Conservation (phyloP, 2,888 invertebrate genomes). For the Sericinus montela region DNA sequence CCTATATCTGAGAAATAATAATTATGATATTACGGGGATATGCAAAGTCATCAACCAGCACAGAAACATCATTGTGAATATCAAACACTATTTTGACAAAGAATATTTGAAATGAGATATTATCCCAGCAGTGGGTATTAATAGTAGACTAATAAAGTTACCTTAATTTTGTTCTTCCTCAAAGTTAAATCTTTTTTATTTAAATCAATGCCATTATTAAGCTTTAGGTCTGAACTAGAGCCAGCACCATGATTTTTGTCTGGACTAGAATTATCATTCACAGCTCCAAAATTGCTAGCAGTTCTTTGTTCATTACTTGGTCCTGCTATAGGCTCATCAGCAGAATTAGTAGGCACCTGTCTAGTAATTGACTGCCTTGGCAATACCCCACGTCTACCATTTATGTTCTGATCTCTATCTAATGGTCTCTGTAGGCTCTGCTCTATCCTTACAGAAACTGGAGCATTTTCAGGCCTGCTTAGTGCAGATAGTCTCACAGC, state of each 20-base stretch:
- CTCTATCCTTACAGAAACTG: slow-evolving; percentile 68
- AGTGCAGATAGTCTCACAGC: slow-evolving; percentile 69
- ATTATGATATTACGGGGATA: too few species aligned
- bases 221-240: slow-evolving; percentile 41
- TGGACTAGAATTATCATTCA: slow-evolving; percentile 39
- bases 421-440: slow-evolving; percentile 71
- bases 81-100: too few species aligned
- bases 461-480: slow-evolving; percentile 60
- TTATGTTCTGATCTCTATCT: slow-evolving; percentile 86
- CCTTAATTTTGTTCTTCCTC: slow-evolving; percentile 63
- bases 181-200: slow-evolving; percentile 53
- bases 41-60: too few species aligned
- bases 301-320: slow-evolving; percentile 56
- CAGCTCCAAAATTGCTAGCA: slow-evolving; percentile 21
- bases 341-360: slow-evolving; percentile 37
- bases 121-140: too few species aligned
- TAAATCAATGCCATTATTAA: slow-evolving; percentile 38
- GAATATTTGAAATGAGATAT: too few species aligned
- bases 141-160: too few species aligned
- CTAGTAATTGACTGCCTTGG: slow-evolving; percentile 53
- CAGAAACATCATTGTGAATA: too few species aligned
- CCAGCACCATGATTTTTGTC: slow-evolving; percentile 36
- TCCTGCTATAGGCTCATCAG: slow-evolving; percentile 62
- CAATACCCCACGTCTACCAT: slow-evolving; percentile 83
- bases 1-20: too few species aligned